A percentile compares a stretch with the other conserved stretches of the same genome.
phyloP scores from a whole-genome alignment of 1,140 invertebrate species.

The Drosophila truncata region DNA sequence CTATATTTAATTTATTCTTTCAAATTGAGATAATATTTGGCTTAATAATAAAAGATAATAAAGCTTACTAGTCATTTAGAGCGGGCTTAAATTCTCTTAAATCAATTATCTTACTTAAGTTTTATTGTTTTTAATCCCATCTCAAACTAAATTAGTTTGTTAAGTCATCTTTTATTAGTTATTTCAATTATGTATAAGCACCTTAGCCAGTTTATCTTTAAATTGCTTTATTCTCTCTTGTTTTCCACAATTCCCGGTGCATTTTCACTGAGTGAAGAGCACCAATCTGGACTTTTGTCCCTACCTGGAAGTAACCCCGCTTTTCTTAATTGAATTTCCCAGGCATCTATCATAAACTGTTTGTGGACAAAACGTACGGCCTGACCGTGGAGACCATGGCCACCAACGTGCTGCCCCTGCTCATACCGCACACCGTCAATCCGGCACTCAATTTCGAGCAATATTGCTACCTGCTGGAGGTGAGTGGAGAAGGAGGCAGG shows the following conservation, averaged over 20 bases:
- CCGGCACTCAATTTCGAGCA: constrained; percentile 95
- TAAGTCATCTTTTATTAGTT: too few relatives aligned
- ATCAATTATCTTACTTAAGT: background rate
- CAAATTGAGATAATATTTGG: background rate
- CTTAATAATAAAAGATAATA: background rate
- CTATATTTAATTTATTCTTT: background rate
- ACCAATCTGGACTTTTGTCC: background rate
- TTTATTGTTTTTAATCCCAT: background rate
- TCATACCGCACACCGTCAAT: constrained; percentile 97
- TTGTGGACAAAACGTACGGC: constrained; percentile 96
- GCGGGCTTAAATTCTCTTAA: background rate
- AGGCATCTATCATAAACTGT: constrained; percentile 97
- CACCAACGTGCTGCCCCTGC: constrained; percentile 95
- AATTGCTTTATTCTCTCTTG: background rate
- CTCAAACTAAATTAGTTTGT: too few relatives aligned
- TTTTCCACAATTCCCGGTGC: background rate
- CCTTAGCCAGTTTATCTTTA: too few relatives aligned
- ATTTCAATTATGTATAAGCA: too few relatives aligned
- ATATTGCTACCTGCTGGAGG: constrained; percentile 94
- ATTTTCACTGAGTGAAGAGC: background rate
- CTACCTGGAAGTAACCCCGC: background rate
- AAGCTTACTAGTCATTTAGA: background rate
- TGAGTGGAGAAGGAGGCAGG: constrained; percentile 54
- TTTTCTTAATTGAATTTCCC: constrained; percentile 33
- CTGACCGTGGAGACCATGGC: constrained; percentile 96